Evolutionary conservation across 2,888 invertebrate species (phyloP), one percentile per base, ranked within the genome.

Genomic region (Stenodera caucasica): DNA sequence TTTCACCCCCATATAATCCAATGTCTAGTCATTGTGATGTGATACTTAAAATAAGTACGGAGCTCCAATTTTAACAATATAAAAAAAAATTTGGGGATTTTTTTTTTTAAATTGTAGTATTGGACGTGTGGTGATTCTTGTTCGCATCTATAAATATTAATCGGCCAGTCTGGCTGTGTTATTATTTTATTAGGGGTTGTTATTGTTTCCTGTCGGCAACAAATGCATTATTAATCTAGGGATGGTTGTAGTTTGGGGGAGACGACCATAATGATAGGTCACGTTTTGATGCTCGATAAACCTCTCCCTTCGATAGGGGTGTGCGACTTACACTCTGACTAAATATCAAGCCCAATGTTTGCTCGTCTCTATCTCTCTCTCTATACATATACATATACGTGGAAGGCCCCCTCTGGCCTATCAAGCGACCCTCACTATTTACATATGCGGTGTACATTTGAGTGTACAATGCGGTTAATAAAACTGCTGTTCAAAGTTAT

Each of bases 261-360:
- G 55, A 49, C 30, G 30, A 45, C 45, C 68, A 71, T 72, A 73
- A 75, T 73, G 73, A 75, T 74, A 74, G 73, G 73, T 74, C 75
- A 75, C 74, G 74, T 73, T 74, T 73, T 69, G 72, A 73, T 73
- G 69, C 68, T 71, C 69, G 71, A 72, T 73, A 74, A 74, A 71
- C 72, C 70, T 67, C 70, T 67, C 71, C 71, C 69, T 60, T 62
- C 53, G 9, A 45, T 45, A 37, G 11, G 40, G 35, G 12, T 18
- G 32, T 57, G 70, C 67, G 60, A 68, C 69, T 70, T 68, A 66
- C 66, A 69, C 68, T 68, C 70, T 64, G 51, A 51, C 58, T 67
- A 66, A 66, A 64, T 57, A 67, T 62, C 63, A 40, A 63, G 61
- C 63, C 61, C 59, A 62, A 56, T 21, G 35, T 64, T 60, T 64